Conservation (phyloP, 2,888 invertebrate genomes). For the Sabellastarte sp. region DNA sequence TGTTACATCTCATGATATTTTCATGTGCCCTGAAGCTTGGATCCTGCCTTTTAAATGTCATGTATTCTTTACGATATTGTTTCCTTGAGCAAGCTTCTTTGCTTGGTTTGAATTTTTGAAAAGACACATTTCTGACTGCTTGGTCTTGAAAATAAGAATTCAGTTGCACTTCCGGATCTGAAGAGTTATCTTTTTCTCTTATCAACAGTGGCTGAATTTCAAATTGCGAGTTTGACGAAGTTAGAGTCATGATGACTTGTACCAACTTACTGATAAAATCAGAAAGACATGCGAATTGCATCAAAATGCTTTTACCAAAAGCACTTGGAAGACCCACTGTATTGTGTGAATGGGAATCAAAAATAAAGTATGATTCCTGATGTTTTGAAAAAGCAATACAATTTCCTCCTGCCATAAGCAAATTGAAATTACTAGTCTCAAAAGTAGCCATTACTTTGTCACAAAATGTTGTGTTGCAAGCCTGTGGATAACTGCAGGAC, state of each 20-base stretch:
- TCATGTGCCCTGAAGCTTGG: no score
- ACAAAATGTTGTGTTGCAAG: no score
- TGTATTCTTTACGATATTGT: no score
- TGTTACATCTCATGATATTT: no score
- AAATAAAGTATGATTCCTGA: not conserved
- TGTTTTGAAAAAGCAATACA: not conserved
- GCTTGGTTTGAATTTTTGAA: not conserved
- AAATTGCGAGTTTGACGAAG: not conserved
- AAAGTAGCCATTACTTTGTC: no score
- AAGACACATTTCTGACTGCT: not conserved
- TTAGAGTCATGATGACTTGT: not conserved
- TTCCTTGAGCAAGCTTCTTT: not conserved
- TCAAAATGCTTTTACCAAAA: not conserved
- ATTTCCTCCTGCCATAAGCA: not conserved
- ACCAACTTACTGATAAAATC: not conserved
- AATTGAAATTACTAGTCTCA: not conserved
- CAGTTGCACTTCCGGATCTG: not conserved
- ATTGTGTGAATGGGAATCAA: not conserved
- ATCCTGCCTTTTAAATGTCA: no score
- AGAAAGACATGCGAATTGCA: not conserved
- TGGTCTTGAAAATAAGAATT: not conserved
- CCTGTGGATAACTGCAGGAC: no score
- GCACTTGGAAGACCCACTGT: not conserved
- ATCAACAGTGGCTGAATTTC: not conserved
- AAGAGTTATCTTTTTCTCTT: not conserved